phyloP scores from a whole-genome alignment of 2,113 vertebrate species.

The Chlamydotis undulata region DNA sequence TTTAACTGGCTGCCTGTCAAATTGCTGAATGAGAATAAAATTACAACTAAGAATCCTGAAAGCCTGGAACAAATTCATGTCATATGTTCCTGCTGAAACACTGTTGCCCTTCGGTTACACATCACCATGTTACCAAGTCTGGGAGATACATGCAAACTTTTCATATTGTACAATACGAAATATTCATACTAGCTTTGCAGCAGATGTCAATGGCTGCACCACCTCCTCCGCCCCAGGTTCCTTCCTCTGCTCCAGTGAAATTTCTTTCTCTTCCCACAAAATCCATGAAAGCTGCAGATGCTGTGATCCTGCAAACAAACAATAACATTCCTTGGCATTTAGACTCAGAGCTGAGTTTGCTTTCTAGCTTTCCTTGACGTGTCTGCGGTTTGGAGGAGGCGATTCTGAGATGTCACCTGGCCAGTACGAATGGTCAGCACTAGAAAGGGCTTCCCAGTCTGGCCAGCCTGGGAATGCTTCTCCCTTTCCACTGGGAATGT shows the following conservation, averaged over 20 bases:
- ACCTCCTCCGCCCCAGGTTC: not conserved
- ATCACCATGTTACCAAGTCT: not conserved
- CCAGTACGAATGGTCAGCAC: not conserved
- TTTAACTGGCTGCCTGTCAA: conserved; percentile 18
- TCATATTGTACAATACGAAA: not conserved
- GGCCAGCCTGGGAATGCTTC: not conserved
- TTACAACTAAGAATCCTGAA: not conserved
- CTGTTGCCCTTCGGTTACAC: conserved; percentile 16
- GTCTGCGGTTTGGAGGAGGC: not conserved
- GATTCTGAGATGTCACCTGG: not conserved
- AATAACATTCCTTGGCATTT: not conserved
- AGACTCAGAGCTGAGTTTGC: not conserved
- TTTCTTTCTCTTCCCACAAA: not conserved
- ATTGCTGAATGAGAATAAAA: conserved; percentile 10
- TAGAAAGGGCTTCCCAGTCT: not conserved
- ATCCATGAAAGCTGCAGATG: conserved; percentile 13
- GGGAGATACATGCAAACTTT: conserved; percentile 28
- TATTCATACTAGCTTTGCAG: conserved; percentile 47
- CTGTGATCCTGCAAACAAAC: not conserved
- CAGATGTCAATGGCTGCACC: conserved; percentile 29
- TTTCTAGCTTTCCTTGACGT: not conserved
- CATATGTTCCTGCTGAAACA: conserved; percentile 19
- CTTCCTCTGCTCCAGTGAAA: not conserved
- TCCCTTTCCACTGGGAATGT: not conserved
- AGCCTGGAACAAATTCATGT: conserved; percentile 18